A percentile compares a stretch with the other conserved stretches of the same genome.
Conservation (phyloP, 2,113 vertebrate genomes). For the Crotalus viridis region DNA sequence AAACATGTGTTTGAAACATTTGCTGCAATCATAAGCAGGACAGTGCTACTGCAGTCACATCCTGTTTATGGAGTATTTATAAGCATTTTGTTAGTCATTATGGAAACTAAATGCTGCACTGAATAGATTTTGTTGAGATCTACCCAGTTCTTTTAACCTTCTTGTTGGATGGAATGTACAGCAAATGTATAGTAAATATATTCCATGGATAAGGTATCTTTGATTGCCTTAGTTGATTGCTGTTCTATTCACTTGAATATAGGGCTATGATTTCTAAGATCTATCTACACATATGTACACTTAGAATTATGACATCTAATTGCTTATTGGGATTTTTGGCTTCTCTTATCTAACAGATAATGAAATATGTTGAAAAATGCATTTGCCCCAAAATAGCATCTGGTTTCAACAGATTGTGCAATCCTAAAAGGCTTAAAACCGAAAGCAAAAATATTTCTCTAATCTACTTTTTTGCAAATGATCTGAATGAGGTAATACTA, state of each 20-base stretch:
- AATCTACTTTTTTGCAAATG: accelerated
- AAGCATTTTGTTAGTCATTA: not conserved
- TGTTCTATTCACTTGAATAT: not conserved
- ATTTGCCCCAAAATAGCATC: not conserved
- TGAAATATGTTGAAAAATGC: not conserved
- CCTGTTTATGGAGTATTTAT: not conserved
- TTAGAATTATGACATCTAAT: not conserved
- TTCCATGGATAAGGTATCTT: not conserved
- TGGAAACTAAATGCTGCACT: not conserved
- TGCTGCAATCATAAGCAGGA: not conserved
- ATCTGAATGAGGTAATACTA: accelerated
- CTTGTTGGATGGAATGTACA: not conserved
- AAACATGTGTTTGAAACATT: not conserved
- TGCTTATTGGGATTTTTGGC: not conserved
- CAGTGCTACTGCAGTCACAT: not conserved
- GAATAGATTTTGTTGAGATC: not conserved
- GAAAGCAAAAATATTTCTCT: not conserved
- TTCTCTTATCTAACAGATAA: not conserved
- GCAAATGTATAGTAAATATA: not conserved
- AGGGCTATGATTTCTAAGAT: not conserved
- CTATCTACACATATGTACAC: not conserved
- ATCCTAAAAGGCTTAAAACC: not conserved
- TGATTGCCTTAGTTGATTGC: not conserved
- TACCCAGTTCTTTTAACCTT: not conserved
- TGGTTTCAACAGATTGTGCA: accelerated